A percentile compares a stretch with the other conserved stretches of the same genome.
Conservation (phyloP, 2,113 vertebrate species). For the Microcebus jonahi region DNA sequence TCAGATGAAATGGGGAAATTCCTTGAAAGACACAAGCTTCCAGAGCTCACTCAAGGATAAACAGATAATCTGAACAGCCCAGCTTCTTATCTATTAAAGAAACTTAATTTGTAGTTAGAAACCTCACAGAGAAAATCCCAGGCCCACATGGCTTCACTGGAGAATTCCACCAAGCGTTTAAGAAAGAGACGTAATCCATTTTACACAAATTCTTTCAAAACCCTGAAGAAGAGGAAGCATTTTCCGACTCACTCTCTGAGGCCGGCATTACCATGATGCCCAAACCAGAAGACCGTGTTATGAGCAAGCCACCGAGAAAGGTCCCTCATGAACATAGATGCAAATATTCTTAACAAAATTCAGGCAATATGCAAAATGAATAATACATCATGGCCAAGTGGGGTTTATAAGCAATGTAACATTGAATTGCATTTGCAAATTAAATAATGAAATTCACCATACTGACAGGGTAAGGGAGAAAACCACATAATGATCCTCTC, state of each 20-base stretch:
- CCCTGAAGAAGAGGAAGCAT: background rate
- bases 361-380: background rate
- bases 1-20: background rate
- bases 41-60: background rate
- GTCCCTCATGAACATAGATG: background rate
- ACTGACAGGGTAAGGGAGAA: background rate
- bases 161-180: background rate
- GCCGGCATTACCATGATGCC: background rate
- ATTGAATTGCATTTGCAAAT: background rate
- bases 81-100: background rate
- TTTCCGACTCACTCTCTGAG: background rate
- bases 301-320: background rate
- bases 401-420: background rate
- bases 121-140: background rate
- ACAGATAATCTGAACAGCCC: background rate
- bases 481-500: background rate
- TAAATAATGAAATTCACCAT: background rate
- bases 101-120: constrained; percentile 22
- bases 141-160: background rate
- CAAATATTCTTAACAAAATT: background rate
- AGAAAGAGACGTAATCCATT: background rate
- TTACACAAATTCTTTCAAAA: background rate
- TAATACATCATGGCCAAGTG: background rate
- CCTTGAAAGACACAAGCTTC: background rate
- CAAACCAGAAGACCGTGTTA: background rate